Base-by-base conservation (phyloP, 2,113 vertebrate genomes). In the Malaclemys terrapin region DNA sequence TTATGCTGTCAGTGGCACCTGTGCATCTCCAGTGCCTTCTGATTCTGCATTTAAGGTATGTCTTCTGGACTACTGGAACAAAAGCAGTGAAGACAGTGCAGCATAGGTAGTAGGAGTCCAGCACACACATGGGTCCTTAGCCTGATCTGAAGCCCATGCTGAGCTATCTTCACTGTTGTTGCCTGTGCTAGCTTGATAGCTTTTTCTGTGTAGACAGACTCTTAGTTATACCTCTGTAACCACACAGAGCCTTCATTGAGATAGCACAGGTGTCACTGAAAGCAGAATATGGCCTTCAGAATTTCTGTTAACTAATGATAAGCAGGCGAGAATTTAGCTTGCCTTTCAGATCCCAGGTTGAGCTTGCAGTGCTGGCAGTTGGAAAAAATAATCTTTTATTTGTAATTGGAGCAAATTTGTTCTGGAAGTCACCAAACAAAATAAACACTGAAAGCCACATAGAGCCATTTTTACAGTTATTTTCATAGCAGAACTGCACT, bases 1-100 rank as follows among this genome's bases (percentile, higher is more conserved):
- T 3, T 16, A 2, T 1, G 27, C 79, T 54, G 19, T 50, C 65
- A 25, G 38, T 24, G 82, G 5, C 0, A 1, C 45, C 0, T 4
- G 16, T 10, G n/a, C 4, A 22, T 38, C 19, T 72, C 9, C 35
- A 72, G 69, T 72, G 38, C 75, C 42, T 45, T 27, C 42, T 11
- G 22, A 47, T 27, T 76, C 42, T 47, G 22, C 75, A 72, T 72
- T 72, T 72, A 38, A n/a, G n/a, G n/a, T 72, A 69, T 20, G n/a
- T 38, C 65, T 38, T n/a, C 65, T 38, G 35, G 8, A 72, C 17
- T 10, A 38, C 17, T 72, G 65, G 19, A 38, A 72, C n/a, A 72
- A n/a, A 9, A 72, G n/a, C n/a, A 72, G 65, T 72, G n/a, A 20
- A 38, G 35, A 72, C 9, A 72, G 17, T 72, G n/a, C 65, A 38